Conservation (phyloP, 2,888 invertebrate genomes). For the Hanleya hanleyi region DNA sequence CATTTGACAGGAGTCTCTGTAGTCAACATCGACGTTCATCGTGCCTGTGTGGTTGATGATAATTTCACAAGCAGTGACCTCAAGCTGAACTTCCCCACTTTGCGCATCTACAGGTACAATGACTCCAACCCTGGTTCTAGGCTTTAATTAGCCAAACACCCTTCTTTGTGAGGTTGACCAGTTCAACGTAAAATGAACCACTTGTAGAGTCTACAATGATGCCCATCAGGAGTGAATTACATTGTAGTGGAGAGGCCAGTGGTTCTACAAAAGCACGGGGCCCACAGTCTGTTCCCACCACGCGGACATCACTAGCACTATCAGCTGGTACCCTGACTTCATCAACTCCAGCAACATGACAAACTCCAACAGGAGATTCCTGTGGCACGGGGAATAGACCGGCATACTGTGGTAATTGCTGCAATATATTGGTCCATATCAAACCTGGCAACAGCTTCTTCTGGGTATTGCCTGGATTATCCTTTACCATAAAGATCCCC, state of each 20-base stretch:
- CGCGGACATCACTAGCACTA: no score
- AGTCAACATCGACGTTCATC: no score
- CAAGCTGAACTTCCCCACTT: no score
- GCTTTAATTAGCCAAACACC: not conserved
- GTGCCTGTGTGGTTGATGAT: no score
- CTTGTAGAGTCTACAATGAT: not conserved
- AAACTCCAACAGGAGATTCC: not conserved
- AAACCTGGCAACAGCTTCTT: constrained; percentile 18
- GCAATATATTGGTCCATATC: constrained; percentile 30
- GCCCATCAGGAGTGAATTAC: not conserved
- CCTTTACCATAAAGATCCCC: not conserved
- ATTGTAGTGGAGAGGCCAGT: not conserved
- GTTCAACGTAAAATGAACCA: not conserved
- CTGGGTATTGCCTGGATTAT: no score
- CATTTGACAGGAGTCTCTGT: not conserved
- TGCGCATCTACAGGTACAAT: no score
- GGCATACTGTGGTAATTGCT: no score
- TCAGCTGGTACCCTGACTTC: no score
- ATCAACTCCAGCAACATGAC: not conserved
- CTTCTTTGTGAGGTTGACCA: no score
- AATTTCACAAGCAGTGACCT: not conserved
- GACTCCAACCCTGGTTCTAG: no score
- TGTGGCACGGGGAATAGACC: no score
- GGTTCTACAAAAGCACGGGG: not conserved
- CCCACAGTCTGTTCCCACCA: not conserved